Evolutionary conservation across 2,888 invertebrate genomes (phyloP).

Genomic region (Drosophila birchii): DNA sequence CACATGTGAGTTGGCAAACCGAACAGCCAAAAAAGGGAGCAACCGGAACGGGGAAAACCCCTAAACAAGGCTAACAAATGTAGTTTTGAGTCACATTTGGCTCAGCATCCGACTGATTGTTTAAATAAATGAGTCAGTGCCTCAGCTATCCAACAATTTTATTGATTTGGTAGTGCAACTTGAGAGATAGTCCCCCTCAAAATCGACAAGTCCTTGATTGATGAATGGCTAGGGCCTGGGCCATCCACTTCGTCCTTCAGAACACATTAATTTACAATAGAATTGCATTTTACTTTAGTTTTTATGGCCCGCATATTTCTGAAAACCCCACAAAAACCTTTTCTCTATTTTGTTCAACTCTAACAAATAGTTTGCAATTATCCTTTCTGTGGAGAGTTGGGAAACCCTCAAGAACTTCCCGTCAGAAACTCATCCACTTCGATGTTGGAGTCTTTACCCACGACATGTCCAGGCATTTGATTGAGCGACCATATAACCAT

Average conservation of each 20-base stretch:
- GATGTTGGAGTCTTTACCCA: background rate
- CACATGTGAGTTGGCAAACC: constrained; percentile 42
- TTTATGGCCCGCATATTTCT: constrained; percentile 34
- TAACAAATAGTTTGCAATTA: constrained; percentile 45
- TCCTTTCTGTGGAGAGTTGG: constrained; percentile 3
- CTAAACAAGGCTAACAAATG: constrained; percentile 41
- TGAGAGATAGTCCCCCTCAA: background rate
- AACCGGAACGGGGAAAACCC: constrained; percentile 1
- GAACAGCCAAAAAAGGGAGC: constrained; percentile 19
- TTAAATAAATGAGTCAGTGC: constrained; percentile 52
- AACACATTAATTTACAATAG: constrained; percentile 40
- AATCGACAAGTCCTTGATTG: constrained; percentile 57
- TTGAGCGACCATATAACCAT: constrained; percentile 45
- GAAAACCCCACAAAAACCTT: constrained; percentile 1
- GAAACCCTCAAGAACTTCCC: constrained; percentile 1
- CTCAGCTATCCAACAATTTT: constrained; percentile 10
- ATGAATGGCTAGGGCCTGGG: constrained; percentile 28
- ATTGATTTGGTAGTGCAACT: constrained; percentile 57
- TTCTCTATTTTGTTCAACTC: background rate
- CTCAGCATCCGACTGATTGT: constrained; percentile 51
- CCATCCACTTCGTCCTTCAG: constrained; percentile 2
- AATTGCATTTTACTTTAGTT: constrained; percentile 37
- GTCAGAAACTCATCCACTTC: constrained; percentile 14
- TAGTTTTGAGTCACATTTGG: constrained; percentile 56
- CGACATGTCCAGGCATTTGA: constrained; percentile 37